Evolutionary conservation across 2,797 vertebrate species (phyloP), one percentile per base, ranked within the genome.

Genomic region (Kryptopterus vitreolus): DNA sequence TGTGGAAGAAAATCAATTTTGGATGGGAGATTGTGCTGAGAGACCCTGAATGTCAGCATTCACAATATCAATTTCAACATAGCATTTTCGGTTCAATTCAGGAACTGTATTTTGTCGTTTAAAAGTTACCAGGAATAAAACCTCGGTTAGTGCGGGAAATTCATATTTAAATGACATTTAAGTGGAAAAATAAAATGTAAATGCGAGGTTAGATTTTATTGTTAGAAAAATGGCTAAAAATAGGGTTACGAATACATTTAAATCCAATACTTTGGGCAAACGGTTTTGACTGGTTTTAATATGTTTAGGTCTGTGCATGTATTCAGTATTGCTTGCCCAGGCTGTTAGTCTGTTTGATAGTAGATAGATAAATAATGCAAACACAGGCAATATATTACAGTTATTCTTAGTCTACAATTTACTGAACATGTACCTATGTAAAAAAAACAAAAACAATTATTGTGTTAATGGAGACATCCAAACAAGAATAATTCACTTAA

Each of bases 1-100:
- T 69, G 66, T 18, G 20, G 52, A 70, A 70, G 46, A 69, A 76
- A 81, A 70, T 81, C 73, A 78, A 68, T 82, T 74, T 73, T 38
- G 38, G 53, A 71, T 74, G 57, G 57, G 65, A 78, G 76, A 82
- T 73, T 58, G 29, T 31, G 68, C 35, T 38, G 52, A 22, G 78
- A 50, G 55, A 46, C 15, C 22, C 13, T 55, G 43, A 62, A 43
- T 74, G 35, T 22, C 57, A 26, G 58, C 73, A 76, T 76, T 9
- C 58, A 76, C 62, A 26, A 48, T 62, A 29, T 16, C 43, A 13
- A 63, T 63, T 62, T 77, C 24, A 77, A 43, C 33, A 68, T 20
- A n/a, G 20, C 10, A 65, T 66, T 35, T 52, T 26, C 63, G 58
- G 29, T 8, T 77, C 31, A 57, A 26, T 29, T 43, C 50, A 77